phyloP scores from a whole-genome alignment of 2,797 vertebrate species.

The Meda fulgida region DNA sequence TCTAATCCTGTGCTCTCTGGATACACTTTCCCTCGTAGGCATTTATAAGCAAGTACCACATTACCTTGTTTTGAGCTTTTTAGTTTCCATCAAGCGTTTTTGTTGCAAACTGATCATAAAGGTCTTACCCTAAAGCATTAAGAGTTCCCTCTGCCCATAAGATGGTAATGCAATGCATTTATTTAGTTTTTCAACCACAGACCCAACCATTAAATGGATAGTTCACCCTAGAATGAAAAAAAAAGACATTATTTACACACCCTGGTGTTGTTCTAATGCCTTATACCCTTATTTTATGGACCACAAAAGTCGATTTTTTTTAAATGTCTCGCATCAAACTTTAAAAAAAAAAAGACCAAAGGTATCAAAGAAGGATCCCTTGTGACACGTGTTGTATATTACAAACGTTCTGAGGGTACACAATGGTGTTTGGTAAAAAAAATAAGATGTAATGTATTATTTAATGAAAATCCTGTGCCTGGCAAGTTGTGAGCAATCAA shows the following conservation, averaged over 20 bases:
- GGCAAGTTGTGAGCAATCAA: no score
- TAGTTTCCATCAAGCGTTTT: not conserved
- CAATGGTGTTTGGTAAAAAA: no score
- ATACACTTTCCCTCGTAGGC: not conserved
- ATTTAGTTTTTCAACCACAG: conserved; percentile 16
- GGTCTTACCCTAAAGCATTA: not conserved
- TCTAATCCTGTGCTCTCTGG: not conserved
- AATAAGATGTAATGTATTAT: no score
- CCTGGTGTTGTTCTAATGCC: not conserved
- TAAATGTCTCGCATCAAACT: no score
- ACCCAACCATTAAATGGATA: not conserved
- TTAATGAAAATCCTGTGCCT: no score
- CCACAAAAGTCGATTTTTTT: not conserved
- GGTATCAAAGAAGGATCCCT: not conserved
- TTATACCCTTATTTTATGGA: not conserved
- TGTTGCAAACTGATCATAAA: not conserved
- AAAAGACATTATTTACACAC: not conserved
- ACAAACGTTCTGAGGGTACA: no score
- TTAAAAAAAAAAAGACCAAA: not conserved
- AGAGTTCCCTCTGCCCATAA: not conserved
- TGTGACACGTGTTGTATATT: no score
- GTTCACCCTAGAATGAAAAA: not conserved
- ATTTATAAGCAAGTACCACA: not conserved
- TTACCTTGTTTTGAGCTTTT: conserved; percentile 15
- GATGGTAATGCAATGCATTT: not conserved